These are phyloP conservation scores for Neogale vison DNA, from an alignment of 2,113 vertebrate species.

Conservation along the genomic window DNA sequence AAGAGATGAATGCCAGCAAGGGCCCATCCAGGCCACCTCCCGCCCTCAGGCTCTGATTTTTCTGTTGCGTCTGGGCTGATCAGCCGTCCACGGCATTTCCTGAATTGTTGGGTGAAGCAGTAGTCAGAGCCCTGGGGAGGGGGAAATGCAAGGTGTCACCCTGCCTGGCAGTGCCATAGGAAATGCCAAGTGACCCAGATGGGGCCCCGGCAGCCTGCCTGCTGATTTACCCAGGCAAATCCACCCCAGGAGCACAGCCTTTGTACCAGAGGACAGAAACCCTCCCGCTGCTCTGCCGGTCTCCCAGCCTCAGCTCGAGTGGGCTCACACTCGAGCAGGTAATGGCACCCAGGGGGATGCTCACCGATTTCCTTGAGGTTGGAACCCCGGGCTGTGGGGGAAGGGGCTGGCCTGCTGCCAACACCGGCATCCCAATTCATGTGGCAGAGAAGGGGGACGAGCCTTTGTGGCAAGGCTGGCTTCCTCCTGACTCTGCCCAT, in stretches of 20 bases:
- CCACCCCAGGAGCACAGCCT: neutral
- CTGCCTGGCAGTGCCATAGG: neutral
- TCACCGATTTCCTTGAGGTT: neutral
- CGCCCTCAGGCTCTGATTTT: neutral
- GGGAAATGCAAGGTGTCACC: neutral
- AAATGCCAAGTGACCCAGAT: constrained; percentile 45
- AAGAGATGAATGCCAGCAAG: neutral
- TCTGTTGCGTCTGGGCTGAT: neutral
- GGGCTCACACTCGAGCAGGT: constrained; percentile 42
- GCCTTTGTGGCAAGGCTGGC: constrained; percentile 60
- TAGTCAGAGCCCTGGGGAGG: neutral
- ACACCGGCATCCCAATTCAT: constrained; percentile 50
- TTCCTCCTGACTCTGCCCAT: constrained; percentile 85
- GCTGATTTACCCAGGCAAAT: constrained; percentile 18
- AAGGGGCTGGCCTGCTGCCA: constrained; percentile 13
- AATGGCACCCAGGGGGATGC: neutral
- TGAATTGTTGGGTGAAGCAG: neutral
- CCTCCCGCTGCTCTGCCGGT: neutral
- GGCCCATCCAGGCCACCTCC: neutral
- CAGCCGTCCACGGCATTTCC: neutral
- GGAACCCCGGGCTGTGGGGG: constrained; percentile 7
- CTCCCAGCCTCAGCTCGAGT: neutral
- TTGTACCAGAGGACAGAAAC: constrained; percentile 61
- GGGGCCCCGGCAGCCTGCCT: constrained; percentile 42
- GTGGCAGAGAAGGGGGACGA: constrained; percentile 44